Evolutionary conservation across 2,113 vertebrate genomes (phyloP).

Genomic region (Tachycineta bicolor): DNA sequence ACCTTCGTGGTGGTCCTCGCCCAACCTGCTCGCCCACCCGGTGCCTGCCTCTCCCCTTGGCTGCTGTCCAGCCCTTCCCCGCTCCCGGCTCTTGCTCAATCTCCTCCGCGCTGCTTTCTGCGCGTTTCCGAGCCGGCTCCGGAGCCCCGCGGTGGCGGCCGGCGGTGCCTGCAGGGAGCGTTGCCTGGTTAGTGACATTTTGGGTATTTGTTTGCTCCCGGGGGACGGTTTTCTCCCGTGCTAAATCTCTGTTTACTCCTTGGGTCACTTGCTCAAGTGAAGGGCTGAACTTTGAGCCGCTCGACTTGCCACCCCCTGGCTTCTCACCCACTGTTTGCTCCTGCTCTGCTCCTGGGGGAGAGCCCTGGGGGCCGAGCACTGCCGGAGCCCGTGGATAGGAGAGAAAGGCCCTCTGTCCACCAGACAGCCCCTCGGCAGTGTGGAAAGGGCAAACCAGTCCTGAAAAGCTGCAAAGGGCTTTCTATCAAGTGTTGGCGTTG

Average conservation of each 20-base stretch:
- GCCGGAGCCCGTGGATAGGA: background rate
- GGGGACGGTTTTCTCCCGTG: background rate
- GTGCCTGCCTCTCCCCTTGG: background rate
- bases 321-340: slow-evolving; percentile 39
- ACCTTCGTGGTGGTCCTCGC: rapidly evolving
- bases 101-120: background rate
- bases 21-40: background rate
- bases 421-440: background rate
- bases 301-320: slow-evolving; percentile 57
- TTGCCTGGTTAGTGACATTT: background rate
- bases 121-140: rapidly evolving
- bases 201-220: slow-evolving; percentile 26
- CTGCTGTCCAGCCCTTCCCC: background rate
- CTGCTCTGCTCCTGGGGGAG: background rate
- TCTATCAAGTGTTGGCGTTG: background rate
- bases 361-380: background rate
- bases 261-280: slow-evolving; percentile 50
- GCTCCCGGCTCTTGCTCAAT: rapidly evolving
- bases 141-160: rapidly evolving
- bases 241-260: background rate
- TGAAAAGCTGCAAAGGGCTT: background rate
- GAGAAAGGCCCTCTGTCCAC: background rate
- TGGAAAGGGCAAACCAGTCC: background rate
- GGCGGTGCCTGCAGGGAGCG: background rate
- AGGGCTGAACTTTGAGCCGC: slow-evolving; percentile 45